Conservation (phyloP, 2,888 invertebrate genomes). For the Catocala fraxini region DNA sequence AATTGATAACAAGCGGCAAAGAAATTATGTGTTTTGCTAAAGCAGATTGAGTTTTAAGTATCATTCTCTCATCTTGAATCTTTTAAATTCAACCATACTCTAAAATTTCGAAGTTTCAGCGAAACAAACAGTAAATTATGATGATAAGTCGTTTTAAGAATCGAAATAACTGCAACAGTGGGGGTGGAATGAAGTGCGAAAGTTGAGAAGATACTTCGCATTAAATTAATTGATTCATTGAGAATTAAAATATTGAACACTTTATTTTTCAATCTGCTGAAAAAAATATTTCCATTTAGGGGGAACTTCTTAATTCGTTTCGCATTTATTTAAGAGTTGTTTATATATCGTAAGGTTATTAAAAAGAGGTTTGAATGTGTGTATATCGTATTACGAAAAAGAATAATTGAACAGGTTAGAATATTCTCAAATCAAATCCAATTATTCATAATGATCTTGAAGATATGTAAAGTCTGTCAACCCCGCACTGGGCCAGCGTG, state of each 20-base stretch:
- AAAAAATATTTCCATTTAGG: neutral
- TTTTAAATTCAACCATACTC: conserved; percentile 37
- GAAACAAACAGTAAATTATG: conserved; percentile 76
- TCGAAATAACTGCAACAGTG: conserved; percentile 68
- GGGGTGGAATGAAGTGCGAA: conserved; percentile 50
- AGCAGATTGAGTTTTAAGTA: too few relatives aligned
- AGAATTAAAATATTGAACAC: conserved; percentile 29
- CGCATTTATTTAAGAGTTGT: neutral
- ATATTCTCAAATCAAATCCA: too few relatives aligned
- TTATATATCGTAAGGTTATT: neutral
- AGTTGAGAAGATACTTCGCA: conserved; percentile 52
- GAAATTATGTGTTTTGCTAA: too few relatives aligned
- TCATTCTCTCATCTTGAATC: neutral
- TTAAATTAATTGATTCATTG: conserved; percentile 52
- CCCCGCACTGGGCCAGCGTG: too few relatives aligned
- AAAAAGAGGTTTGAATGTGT: too few relatives aligned
- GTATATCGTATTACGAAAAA: too few relatives aligned
- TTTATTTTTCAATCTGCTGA: conserved; percentile 24
- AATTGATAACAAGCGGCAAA: too few relatives aligned
- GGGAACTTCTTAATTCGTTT: conserved; percentile 1
- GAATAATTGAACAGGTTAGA: too few relatives aligned
- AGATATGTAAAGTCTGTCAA: too few relatives aligned
- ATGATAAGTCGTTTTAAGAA: conserved; percentile 81
- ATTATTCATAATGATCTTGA: too few relatives aligned
- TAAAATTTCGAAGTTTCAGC: conserved; percentile 61